Evolutionary conservation across 2,888 invertebrate species (phyloP).

Genomic region (Lepetodrilus schrolli): DNA sequence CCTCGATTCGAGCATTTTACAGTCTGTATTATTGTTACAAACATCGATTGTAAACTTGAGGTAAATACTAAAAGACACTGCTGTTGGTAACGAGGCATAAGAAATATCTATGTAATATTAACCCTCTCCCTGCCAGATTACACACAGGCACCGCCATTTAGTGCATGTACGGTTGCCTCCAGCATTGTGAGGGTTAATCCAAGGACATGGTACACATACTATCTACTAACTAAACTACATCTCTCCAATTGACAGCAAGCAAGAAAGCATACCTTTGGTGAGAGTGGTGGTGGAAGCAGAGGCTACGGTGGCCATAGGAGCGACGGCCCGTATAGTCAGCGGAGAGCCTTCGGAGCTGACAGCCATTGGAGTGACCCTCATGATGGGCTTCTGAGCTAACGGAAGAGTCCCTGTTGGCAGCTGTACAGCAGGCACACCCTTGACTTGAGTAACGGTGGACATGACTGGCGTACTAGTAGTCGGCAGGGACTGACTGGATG

Average conservation of each 20-base stretch:
- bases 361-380: conserved; percentile 70
- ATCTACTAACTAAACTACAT: neutral
- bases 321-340: neutral
- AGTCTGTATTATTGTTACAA: too few species aligned
- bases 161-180: too few species aligned
- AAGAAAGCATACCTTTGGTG: neutral
- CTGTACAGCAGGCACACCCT: conserved; percentile 48
- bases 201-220: too few species aligned
- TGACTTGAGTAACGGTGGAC: conserved; percentile 50
- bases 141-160: too few species aligned
- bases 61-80: too few species aligned
- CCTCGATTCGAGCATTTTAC: too few species aligned
- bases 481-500: neutral
- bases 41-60: too few species aligned
- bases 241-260: neutral
- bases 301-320: neutral
- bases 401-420: conserved; percentile 43
- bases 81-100: too few species aligned
- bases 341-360: conserved; percentile 4
- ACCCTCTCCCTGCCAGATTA: too few species aligned
- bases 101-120: too few species aligned
- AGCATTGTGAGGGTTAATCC: too few species aligned
- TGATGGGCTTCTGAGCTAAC: conserved; percentile 61
- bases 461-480: conserved; percentile 13
- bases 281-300: neutral